Conservation (phyloP, 1,140 invertebrate species). For the Luehdorfia chinensis region DNA sequence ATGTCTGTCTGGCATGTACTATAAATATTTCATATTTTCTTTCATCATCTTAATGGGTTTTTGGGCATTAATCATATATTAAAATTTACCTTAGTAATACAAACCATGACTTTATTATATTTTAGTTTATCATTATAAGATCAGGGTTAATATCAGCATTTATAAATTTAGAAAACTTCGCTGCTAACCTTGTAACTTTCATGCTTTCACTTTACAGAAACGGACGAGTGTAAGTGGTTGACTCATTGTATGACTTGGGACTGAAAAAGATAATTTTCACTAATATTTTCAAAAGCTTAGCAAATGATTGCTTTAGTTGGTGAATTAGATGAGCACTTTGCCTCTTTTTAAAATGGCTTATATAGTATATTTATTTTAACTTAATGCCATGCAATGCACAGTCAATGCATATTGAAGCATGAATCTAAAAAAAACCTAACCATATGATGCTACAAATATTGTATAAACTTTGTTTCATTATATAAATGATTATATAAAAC, state of each 20-base stretch:
- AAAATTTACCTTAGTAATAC: too few species aligned
- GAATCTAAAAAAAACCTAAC: too few species aligned
- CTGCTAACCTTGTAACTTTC: conserved; percentile 67
- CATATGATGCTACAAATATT: too few species aligned
- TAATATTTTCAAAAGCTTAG: conserved; percentile 54
- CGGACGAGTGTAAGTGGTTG: conserved; percentile 74
- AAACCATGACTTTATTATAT: too few species aligned
- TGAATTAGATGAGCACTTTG: conserved; percentile 17
- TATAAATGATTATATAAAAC: too few species aligned
- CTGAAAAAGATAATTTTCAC: conserved; percentile 64
- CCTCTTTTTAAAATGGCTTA: not conserved
- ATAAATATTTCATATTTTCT: too few species aligned
- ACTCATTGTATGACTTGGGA: conserved; percentile 59
- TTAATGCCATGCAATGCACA: conserved; percentile 1
- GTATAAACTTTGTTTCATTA: too few species aligned
- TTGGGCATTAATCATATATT: too few species aligned
- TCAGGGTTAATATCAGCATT: not conserved
- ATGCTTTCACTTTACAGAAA: conserved; percentile 74
- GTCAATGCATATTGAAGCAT: too few species aligned
- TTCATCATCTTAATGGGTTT: too few species aligned
- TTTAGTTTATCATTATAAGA: not conserved
- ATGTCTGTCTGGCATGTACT: too few species aligned
- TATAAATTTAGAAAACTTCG: too few species aligned
- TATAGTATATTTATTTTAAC: not conserved
- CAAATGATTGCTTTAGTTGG: conserved; percentile 38